Evolutionary conservation across 2,797 vertebrate genomes (phyloP).

Genomic region (Sebastes trivittatus): DNA sequence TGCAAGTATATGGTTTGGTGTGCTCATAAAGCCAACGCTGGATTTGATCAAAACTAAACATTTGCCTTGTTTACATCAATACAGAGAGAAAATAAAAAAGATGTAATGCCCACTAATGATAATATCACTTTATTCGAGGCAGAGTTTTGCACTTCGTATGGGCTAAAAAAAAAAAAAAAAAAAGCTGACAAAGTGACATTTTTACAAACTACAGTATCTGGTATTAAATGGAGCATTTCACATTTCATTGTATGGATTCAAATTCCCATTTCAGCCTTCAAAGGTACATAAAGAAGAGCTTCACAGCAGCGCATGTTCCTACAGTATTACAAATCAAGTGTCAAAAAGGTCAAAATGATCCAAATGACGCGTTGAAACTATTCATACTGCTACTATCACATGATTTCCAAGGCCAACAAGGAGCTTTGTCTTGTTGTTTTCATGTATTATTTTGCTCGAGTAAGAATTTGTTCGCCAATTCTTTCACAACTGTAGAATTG

Average conservation of each 20-base stretch:
- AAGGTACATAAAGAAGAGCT: neutral
- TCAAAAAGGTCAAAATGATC: neutral
- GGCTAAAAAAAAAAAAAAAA: neutral
- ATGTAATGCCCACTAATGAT: slow-evolving; percentile 57
- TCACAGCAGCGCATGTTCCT: neutral
- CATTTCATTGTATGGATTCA: neutral
- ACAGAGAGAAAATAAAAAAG: slow-evolving; percentile 2
- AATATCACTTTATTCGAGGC: neutral
- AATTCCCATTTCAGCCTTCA: neutral
- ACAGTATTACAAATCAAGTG: neutral
- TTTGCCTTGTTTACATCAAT: slow-evolving; percentile 46
- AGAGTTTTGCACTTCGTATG: neutral
- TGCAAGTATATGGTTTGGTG: slow-evolving; percentile 30
- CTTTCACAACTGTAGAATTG: neutral
- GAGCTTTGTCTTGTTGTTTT: neutral
- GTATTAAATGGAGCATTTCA: neutral
- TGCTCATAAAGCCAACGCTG: slow-evolving; percentile 43
- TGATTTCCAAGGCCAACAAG: neutral
- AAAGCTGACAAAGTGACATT: slow-evolving; percentile 11
- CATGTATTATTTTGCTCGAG: neutral
- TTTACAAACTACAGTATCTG: neutral
- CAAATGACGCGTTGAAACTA: neutral
- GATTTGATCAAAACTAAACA: slow-evolving; percentile 66
- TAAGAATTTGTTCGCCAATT: neutral
- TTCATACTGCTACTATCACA: neutral